Evolutionary conservation across 2,888 invertebrate species (phyloP), one percentile per base, ranked within the genome.

Genomic region (Ariolimax columbianus): DNA sequence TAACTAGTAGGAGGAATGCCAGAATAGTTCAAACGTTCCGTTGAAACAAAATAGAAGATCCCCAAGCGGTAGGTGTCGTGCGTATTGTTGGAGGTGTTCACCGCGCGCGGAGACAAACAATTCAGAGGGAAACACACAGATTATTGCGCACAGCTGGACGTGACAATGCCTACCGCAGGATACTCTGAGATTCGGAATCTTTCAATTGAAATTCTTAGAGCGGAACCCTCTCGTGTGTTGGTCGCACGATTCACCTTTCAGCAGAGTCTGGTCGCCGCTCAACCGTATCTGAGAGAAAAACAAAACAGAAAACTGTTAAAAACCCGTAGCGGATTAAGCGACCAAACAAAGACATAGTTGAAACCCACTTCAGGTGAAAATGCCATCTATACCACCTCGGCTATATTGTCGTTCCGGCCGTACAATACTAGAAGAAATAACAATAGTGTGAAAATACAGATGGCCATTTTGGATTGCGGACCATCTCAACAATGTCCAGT

Each of bases 151-250:
- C 51, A 14, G 51, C 70, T 33, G 81, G 81, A 51, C 2, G 38
- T 55, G 14, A 36, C 51, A 51, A 38, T 72, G 72, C 72, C 81
- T 72, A 81, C 81, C 81, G 43, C 81, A 81, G 72, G 30, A 38
- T 36, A 9, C 51, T 36, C 23, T 33, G 14, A 36, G 9, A 33
- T 72, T 2, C n/a, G 51, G 30, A 38, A 59, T 51, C 51, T 19
- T 51, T 51, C 19, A n/a, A 81, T 81, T 81, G 59, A 81, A 72
- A 72, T n/a, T 36, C 51, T 36, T 55, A 7, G n/a, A 72, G 72
- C 40, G 40, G 81, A 81, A 81, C n/a, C 55, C 72, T 72, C 81
- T 17, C 55, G 51, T 30, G 36, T 51, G 81, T 81, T 70, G 26
- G 72, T 81, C 70, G 70, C 36, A 23, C 81, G 36, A 38, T 72